Evolutionary conservation across 1,140 invertebrate species (phyloP).

Genomic region (Drosophila auraria): DNA sequence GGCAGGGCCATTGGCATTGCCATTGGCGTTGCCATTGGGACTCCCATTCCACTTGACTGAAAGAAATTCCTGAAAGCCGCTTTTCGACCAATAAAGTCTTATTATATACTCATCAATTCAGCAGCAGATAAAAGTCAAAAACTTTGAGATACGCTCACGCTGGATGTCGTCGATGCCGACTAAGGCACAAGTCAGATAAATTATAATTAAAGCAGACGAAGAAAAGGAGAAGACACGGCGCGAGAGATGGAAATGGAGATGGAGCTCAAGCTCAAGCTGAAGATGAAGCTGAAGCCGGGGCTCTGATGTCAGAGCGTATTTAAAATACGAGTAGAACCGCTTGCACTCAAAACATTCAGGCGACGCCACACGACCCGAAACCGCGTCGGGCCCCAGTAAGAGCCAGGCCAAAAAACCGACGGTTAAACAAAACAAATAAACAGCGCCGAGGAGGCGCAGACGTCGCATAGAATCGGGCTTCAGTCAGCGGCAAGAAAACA

Average conservation of each 20-base stretch:
- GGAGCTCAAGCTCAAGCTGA: constrained; percentile 12
- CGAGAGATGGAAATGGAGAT: constrained; percentile 7
- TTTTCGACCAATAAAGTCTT: constrained; percentile 82
- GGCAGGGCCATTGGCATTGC: constrained; percentile 5
- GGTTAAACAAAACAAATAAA: constrained; percentile 54
- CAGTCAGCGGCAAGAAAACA: constrained; percentile 81
- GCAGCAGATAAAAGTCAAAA: constrained; percentile 84
- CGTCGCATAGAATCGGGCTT: constrained; percentile 80
- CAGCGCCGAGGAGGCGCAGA: constrained; percentile 41
- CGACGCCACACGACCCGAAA: constrained; percentile 72
- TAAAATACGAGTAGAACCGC: constrained; percentile 83
- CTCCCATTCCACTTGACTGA: constrained; percentile 41
- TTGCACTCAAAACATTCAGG: constrained; percentile 69
- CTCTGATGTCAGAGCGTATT: constrained; percentile 81
- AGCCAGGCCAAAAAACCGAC: constrained; percentile 23
- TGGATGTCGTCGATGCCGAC: constrained; percentile 58
- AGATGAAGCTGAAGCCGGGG: constrained; percentile 25
- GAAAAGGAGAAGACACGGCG: constrained; percentile 43
- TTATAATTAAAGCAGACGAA: constrained; percentile 83
- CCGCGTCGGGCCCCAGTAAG: constrained; percentile 53
- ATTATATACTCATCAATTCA: constrained; percentile 84
- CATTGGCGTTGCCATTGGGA: neutral
- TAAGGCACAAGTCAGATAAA: constrained; percentile 79
- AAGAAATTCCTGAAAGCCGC: constrained; percentile 66
- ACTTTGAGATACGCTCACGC: constrained; percentile 77